Conservation (phyloP, 2,797 vertebrate genomes). For the Triplophysa yarkandensis region DNA sequence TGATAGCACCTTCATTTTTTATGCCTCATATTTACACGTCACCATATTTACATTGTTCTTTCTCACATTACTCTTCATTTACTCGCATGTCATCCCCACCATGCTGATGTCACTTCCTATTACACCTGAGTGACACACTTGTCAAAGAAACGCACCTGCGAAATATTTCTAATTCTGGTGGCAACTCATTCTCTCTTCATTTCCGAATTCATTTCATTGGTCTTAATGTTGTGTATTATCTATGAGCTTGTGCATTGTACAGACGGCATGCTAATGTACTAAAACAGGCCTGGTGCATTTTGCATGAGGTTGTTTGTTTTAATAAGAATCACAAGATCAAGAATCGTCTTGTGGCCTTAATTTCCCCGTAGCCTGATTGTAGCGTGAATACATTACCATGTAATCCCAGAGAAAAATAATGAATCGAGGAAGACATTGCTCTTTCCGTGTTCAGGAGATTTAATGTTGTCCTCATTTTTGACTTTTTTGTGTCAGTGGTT, state of each 20-base stretch:
- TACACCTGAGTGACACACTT: background rate
- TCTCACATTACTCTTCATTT: slow-evolving; percentile 15
- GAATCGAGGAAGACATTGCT: background rate
- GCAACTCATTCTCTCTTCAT: background rate
- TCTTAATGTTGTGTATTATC: slow-evolving; percentile 47
- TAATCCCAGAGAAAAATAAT: background rate
- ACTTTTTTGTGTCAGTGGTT: background rate
- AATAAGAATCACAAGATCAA: slow-evolving; percentile 40
- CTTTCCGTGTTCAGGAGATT: background rate
- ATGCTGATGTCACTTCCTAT: background rate
- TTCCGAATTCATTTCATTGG: slow-evolving; percentile 9
- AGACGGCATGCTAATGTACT: slow-evolving; percentile 46
- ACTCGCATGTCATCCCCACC: background rate
- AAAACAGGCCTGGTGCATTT: slow-evolving; percentile 44
- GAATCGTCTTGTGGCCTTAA: slow-evolving; percentile 45
- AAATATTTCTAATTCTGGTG: background rate
- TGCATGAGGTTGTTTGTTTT: slow-evolving; percentile 50
- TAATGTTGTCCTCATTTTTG: background rate
- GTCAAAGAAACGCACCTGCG: background rate
- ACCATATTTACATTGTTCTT: background rate
- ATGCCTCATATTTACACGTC: background rate
- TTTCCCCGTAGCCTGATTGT: slow-evolving; percentile 8
- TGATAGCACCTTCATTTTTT: background rate
- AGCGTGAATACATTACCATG: slow-evolving; percentile 10
- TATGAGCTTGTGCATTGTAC: slow-evolving; percentile 54